Percentiles rank a stretch among this genome's conserved stretches.
phyloP scores from a whole-genome alignment of 2,888 invertebrate species.

The Meiosimyza platycephala region DNA sequence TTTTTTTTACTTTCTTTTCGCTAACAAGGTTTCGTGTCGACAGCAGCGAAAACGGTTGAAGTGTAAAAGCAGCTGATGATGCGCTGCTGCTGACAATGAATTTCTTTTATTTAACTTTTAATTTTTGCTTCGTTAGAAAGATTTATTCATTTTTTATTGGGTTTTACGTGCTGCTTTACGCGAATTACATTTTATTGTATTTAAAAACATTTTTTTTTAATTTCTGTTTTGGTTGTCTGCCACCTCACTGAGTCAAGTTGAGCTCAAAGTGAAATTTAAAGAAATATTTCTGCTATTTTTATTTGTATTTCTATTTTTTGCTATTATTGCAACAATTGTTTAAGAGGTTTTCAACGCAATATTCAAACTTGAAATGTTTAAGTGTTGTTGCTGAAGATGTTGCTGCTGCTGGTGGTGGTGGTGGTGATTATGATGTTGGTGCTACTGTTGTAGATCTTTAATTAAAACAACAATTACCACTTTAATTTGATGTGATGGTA shows the following conservation, averaged over 20 bases:
- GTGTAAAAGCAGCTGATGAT: not conserved
- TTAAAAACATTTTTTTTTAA: not conserved
- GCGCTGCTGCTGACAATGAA: not conserved
- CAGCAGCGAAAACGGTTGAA: not conserved
- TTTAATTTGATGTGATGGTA: not conserved
- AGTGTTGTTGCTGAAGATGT: not conserved
- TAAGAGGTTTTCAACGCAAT: not conserved
- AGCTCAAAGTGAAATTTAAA: conserved; percentile 5
- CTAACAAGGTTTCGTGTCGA: not conserved
- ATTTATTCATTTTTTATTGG: too few species aligned
- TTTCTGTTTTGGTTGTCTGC: not conserved
- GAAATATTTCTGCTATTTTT: not conserved
- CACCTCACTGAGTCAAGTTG: not conserved
- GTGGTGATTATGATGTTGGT: not conserved
- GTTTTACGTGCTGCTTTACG: not conserved
- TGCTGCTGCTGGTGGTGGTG: not conserved
- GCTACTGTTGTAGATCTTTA: not conserved
- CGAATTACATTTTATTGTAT: not conserved
- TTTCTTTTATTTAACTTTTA: not conserved
- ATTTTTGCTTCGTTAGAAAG: too few species aligned
- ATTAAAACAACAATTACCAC: conserved; percentile 9
- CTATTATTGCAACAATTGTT: not conserved
- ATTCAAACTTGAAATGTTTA: not conserved
- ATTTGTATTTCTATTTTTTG: not conserved
- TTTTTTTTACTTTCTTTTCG: conserved; percentile 5